Evolutionary conservation across 1,140 invertebrate species (phyloP), one percentile per base, ranked within the genome.

Genomic region (Drosophila carrolli): DNA sequence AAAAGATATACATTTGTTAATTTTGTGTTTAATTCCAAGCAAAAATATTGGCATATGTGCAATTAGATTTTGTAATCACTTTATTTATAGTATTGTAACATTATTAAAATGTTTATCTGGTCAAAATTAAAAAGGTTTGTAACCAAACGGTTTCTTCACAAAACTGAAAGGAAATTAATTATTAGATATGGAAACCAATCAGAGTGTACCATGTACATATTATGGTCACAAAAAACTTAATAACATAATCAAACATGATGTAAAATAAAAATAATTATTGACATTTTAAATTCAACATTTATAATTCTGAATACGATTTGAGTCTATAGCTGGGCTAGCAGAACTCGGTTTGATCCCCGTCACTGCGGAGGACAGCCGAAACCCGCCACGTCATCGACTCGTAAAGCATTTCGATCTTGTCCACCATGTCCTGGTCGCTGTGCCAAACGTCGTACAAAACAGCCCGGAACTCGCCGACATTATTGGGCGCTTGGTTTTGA

Each of bases 381-480:
- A 88, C 80, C 16, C 84, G 84, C 65, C 66, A 83, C 2, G 80
- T 19, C 84, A 88, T 88, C 10, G 80, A 65, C 29, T 84, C 84
- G 46, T 80, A 88, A 0, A 88, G 72, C 38, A 67, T 8, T 9
- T 88, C 65, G 41, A 88, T 80, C 41, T 74, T 80, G 32, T 56
- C 61, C 27, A 84, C 84, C 57, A 88, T 53, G 8, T 89, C 80
- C 50, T 66, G 56, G 47, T 88, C 84, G 41, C 67, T 89, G 58
- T 84, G 84, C 84, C 84, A 88, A 13, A 89, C 70, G 8, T 84
- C 68, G 19, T 88, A 84, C 8, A 88, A 59, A 0, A 84, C 68
- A 0, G 80, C 47, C 0, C 68, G 67, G 7, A 88, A 89, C 27
- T 88, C 80, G 9, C 61, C 13, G 5, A 81, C 76, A 16, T 68